phyloP scores from a whole-genome alignment of 2,797 vertebrate genomes.

The Anisognathus igniventris region DNA sequence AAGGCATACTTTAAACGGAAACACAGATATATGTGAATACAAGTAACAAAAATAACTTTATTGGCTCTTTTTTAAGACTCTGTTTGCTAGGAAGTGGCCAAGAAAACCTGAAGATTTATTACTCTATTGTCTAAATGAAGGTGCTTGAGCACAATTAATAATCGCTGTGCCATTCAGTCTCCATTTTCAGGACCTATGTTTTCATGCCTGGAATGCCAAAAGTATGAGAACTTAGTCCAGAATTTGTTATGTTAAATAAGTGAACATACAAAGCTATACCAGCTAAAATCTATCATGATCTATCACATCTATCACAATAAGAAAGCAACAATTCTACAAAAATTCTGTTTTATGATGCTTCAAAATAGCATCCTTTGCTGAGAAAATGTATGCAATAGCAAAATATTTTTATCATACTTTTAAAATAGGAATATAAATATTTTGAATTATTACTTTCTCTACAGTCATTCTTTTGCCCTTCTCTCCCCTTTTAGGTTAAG shows the following conservation, averaged over 20 bases:
- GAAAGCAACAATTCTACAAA: not conserved
- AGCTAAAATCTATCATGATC: not conserved
- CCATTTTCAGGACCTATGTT: not conserved
- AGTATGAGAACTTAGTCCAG: not conserved
- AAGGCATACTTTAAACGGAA: not conserved
- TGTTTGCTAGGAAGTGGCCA: not conserved
- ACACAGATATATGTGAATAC: not conserved
- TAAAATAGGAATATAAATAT: not conserved
- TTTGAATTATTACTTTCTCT: not conserved
- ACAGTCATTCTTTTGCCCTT: not conserved
- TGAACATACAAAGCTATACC: not conserved
- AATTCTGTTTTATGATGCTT: not conserved
- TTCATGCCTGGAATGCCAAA: not conserved
- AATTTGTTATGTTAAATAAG: not conserved
- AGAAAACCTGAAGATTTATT: constrained; percentile 7
- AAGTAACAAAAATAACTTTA: not conserved
- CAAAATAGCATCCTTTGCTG: not conserved
- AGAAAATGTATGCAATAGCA: not conserved
- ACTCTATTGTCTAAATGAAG: not conserved
- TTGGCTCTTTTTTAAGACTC: not conserved
- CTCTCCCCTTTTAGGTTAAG: not conserved
- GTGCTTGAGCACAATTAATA: not conserved
- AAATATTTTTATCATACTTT: not conserved
- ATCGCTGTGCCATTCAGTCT: not conserved
- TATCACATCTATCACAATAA: not conserved